phyloP scores from a whole-genome alignment of 2,888 invertebrate species.

The Bombyx huttoni region DNA sequence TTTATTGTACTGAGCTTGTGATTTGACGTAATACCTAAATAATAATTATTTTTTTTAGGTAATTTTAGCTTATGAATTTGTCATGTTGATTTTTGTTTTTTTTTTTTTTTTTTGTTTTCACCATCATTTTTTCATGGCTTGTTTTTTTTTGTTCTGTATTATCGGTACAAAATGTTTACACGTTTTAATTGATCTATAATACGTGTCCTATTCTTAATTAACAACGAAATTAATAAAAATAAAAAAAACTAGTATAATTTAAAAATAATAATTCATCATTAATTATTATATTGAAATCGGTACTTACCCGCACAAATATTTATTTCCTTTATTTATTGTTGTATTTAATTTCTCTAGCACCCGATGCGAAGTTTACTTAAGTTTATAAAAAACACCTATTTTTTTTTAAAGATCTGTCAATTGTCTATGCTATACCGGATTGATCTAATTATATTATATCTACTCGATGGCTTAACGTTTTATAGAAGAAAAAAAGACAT shows the following conservation, averaged over 20 bases:
- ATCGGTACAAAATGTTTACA: neutral
- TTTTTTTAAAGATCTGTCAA: slow-evolving; percentile 20
- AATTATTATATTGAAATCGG: slow-evolving; percentile 27
- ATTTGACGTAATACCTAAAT: too few species aligned
- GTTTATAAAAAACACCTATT: slow-evolving; percentile 16
- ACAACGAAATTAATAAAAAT: slow-evolving; percentile 2
- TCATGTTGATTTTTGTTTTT: too few species aligned
- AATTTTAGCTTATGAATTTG: too few species aligned
- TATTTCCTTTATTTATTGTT: slow-evolving; percentile 45
- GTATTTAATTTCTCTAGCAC: slow-evolving; percentile 38
- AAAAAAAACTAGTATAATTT: neutral
- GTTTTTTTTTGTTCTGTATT: neutral
- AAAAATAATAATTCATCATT: neutral
- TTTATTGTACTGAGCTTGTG: too few species aligned
- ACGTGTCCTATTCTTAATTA: neutral
- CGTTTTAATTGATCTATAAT: slow-evolving; percentile 2
- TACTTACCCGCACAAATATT: slow-evolving; percentile 64
- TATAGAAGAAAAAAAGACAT: neutral
- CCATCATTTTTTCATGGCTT: too few species aligned
- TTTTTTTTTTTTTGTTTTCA: too few species aligned
- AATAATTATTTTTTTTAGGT: too few species aligned
- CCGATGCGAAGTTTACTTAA: slow-evolving; percentile 61
- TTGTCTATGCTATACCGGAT: neutral
- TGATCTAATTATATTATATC: neutral
- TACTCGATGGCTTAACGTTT: neutral